Conservation (phyloP, 2,797 vertebrate species). For the Centroberyx gerrardi region DNA sequence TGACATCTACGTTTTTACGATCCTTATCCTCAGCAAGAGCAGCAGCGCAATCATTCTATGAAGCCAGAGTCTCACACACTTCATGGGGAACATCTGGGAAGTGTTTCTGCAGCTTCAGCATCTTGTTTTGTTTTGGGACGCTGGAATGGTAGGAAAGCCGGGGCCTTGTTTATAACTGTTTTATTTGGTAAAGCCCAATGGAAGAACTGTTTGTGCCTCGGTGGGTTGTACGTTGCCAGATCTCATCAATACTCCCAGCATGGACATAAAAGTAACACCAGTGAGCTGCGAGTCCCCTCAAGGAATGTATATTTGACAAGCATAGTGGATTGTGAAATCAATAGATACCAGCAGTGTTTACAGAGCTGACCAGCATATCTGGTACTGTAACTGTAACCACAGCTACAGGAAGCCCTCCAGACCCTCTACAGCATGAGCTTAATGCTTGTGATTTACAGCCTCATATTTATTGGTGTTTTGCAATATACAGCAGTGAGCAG, state of each 20-base stretch:
- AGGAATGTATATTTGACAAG: constrained; percentile 21
- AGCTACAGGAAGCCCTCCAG: constrained; percentile 14
- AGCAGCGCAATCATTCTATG: constrained; percentile 17
- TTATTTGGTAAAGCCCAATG: constrained; percentile 55
- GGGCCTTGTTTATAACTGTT: constrained; percentile 63
- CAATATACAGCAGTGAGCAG: constrained; percentile 24
- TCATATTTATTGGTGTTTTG: constrained; percentile 21
- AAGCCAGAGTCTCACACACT: constrained; percentile 26
- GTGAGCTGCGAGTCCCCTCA: constrained; percentile 1
- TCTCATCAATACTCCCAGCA: constrained; percentile 44
- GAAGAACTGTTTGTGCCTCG: constrained; percentile 57
- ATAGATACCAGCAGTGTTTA: constrained; percentile 23
- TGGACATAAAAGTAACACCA: constrained; percentile 44
- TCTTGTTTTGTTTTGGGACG: constrained; percentile 69
- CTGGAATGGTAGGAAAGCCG: constrained; percentile 46
- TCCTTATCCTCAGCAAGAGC: constrained; percentile 24
- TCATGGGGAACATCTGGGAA: constrained; percentile 70
- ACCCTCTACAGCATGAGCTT: constrained; percentile 6
- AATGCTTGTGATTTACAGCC: constrained; percentile 21
- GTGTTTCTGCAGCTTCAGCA: constrained; percentile 64
- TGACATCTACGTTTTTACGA: constrained; percentile 37
- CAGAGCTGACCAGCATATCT: constrained; percentile 7
- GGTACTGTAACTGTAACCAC: background rate
- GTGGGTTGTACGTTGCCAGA: constrained; percentile 41
- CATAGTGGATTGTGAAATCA: constrained; percentile 5